Evolutionary conservation across 1,140 invertebrate genomes (phyloP).

Genomic region (Teleogryllus occipitalis): DNA sequence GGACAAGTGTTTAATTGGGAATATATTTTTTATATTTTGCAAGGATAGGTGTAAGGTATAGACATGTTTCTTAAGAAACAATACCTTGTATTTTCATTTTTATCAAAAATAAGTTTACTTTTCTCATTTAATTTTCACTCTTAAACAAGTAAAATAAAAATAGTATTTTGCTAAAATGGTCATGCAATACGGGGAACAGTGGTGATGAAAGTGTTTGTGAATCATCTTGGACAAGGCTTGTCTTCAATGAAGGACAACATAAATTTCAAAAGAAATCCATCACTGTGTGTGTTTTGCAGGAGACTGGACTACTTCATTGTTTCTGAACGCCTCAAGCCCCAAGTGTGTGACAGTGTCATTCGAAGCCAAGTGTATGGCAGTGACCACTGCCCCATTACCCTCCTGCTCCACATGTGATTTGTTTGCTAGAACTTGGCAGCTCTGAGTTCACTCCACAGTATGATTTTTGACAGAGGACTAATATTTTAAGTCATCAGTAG

Average conservation of each 20-base stretch:
- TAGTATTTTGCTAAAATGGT: neutral
- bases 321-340: constrained; percentile 64
- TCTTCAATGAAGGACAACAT: no score
- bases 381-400: constrained; percentile 76
- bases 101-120: neutral
- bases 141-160: neutral
- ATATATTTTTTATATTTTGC: no score
- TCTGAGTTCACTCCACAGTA: no score
- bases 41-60: no score
- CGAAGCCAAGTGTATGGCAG: constrained; percentile 68
- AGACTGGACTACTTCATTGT: constrained; percentile 91
- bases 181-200: neutral
- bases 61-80: no score
- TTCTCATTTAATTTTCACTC: neutral
- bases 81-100: no score
- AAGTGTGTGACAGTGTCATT: constrained; percentile 74
- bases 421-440: neutral
- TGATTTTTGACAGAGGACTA: no score
- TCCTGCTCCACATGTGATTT: constrained; percentile 43
- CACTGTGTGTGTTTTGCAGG: neutral
- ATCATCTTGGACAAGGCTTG: neutral
- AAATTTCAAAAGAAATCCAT: neutral
- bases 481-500: no score
- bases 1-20: no score
- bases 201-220: neutral